Evolutionary conservation across 2,797 vertebrate genomes (phyloP), one percentile per base, ranked within the genome.

Genomic region (Enteromius unitaeniatus): DNA sequence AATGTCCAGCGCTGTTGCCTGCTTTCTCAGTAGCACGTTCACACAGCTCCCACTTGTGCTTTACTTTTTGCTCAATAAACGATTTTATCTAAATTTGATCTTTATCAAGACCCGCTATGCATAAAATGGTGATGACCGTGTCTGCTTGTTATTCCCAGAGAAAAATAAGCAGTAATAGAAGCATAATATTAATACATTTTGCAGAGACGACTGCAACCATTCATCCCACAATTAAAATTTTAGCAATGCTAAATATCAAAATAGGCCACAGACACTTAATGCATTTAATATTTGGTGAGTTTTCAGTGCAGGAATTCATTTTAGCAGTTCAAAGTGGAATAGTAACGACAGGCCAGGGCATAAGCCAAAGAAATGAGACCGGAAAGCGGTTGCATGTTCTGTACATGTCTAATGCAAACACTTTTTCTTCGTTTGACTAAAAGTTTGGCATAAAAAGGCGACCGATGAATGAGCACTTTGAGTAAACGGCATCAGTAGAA

Each of bases 401-500:
- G 45, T 68, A 53, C 64, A 37, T 37, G 17, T 79, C 62, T 64
- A 26, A 31, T 40, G 55, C 80, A 76, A 53, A 76, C 58, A 67
- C 31, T 67, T 82, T 51, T 58, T 55, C 34, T 45, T 40, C 15
- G n/a, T 42, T 75, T 53, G 45, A n/a, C 58, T 75, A 45, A 53
- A 82, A 55, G 47, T 26, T 68, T 68, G 62, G 17, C 62, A 60
- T 78, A 17, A 70, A 53, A 84, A 37, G 65, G 26, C 0, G 11
- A 19, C 7, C 1, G 53, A 62, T 78, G 51, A 78, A 78, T 51
- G 67, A 78, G 75, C 53, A 49, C 67, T 78, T 72, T 34, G 14
- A 78, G 37, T 58, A 58, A 84, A 84, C 19, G 42, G 15, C 55
- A 10, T 78, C 67, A 72, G 42, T 62, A n/a, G 53, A 84, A 68